Evolutionary conservation across 2,797 vertebrate genomes (phyloP).

Genomic region (Manis crassicaudata): DNA sequence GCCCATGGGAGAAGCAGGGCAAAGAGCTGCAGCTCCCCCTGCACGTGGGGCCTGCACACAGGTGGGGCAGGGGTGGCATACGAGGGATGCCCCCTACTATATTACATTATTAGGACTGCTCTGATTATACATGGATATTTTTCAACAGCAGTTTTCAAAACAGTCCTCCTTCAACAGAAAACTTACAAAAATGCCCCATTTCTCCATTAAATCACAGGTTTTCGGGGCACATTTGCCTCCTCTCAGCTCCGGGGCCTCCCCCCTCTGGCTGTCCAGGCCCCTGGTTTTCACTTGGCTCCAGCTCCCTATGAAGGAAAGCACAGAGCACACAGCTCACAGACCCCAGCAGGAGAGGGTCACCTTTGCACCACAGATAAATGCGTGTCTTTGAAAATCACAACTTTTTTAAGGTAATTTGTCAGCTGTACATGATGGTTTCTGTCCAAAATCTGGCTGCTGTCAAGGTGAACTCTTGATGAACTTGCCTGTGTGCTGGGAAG

Average conservation of each 20-base stretch:
- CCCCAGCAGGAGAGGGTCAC: neutral
- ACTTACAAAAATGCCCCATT: neutral
- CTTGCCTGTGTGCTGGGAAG: constrained; percentile 44
- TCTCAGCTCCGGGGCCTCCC: neutral
- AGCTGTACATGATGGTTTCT: neutral
- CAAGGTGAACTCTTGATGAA: constrained; percentile 30
- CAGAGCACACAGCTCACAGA: neutral
- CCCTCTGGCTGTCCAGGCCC: neutral
- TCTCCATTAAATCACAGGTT: neutral
- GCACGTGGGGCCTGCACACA: rapidly evolving
- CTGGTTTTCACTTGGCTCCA: neutral
- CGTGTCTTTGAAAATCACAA: constrained; percentile 32
- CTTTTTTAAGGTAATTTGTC: neutral
- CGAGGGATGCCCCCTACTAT: neutral
- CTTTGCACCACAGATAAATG: neutral
- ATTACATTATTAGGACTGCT: neutral
- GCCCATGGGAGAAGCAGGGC: neutral
- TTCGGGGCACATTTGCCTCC: neutral
- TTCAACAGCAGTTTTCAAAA: neutral
- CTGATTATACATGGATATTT: neutral
- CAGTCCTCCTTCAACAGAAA: neutral
- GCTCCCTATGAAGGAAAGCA: neutral
- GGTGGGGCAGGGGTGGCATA: rapidly evolving
- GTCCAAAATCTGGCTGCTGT: constrained; percentile 46
- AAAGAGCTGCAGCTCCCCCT: neutral